Evolutionary conservation across 2,797 vertebrate genomes (phyloP).

Genomic region (Acanthurus leucopareius): DNA sequence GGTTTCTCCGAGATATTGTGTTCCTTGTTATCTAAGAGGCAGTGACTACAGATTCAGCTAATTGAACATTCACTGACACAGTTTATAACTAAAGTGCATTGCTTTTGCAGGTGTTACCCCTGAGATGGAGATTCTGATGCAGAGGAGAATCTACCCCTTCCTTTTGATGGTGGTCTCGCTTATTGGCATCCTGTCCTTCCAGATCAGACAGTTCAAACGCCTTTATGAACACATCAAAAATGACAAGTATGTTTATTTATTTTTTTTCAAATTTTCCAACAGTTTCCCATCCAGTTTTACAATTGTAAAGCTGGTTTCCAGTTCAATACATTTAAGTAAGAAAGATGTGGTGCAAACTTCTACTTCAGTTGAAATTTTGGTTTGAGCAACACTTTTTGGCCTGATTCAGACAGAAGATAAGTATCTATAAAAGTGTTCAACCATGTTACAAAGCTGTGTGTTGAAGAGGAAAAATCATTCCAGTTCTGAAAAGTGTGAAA

Average conservation of each 20-base stretch:
- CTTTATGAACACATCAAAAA: slow-evolving; percentile 99
- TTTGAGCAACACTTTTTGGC: too few species aligned
- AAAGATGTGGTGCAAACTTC: too few species aligned
- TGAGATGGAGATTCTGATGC: slow-evolving; percentile 98
- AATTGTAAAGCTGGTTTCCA: too few species aligned
- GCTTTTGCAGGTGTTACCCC: slow-evolving; percentile 90
- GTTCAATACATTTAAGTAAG: too few species aligned
- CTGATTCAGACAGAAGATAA: too few species aligned
- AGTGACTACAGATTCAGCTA: not conserved
- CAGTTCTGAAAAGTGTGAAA: not conserved
- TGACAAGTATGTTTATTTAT: slow-evolving; percentile 91
- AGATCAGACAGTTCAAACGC: slow-evolving; percentile 97
- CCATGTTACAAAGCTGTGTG: too few species aligned
- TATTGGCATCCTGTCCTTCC: slow-evolving; percentile 95
- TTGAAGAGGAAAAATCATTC: not conserved
- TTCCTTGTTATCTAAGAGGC: too few species aligned
- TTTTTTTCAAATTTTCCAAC: slow-evolving; percentile 92
- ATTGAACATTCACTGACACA: not conserved
- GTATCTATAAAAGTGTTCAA: too few species aligned
- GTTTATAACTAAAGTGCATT: not conserved
- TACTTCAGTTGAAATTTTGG: too few species aligned
- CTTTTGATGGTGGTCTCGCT: slow-evolving; percentile 96
- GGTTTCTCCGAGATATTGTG: not conserved
- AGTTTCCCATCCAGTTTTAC: too few species aligned
- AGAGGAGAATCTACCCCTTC: slow-evolving; percentile 97